Percentiles rank a stretch among this genome's conserved stretches.
Evolutionary conservation across 2,797 vertebrate genomes (phyloP).

Genomic region (Pelobates cultripes): DNA sequence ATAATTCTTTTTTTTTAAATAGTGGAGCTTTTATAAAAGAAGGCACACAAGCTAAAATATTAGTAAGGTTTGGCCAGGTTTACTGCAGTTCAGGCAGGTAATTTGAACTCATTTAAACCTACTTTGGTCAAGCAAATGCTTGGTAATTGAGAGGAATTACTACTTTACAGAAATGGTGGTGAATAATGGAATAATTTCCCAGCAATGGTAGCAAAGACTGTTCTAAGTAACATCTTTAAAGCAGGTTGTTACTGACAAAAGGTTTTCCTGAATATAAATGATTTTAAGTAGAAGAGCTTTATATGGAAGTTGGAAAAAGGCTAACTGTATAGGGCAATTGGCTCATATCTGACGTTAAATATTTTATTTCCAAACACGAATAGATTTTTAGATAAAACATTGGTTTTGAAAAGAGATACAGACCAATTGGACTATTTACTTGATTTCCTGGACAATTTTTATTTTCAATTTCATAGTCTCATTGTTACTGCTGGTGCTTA

Average conservation of each 20-base stretch:
- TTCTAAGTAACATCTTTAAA: background rate
- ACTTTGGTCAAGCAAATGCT: background rate
- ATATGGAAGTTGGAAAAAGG: background rate
- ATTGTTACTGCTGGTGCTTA: background rate
- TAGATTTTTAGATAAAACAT: background rate
- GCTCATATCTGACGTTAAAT: background rate
- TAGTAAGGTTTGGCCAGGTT: too few species aligned
- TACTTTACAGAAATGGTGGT: background rate
- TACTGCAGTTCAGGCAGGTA: too few species aligned
- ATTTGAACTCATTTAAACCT: too few species aligned
- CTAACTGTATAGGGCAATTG: background rate
- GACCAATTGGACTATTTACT: background rate
- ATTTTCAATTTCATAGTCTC: background rate
- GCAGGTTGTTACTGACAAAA: background rate
- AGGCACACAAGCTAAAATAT: too few species aligned
- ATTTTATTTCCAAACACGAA: background rate
- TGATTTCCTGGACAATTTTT: background rate
- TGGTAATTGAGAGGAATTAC: background rate
- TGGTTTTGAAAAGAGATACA: background rate
- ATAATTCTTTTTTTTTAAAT: too few species aligned
- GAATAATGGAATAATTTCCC: background rate
- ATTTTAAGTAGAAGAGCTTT: background rate
- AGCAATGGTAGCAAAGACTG: background rate
- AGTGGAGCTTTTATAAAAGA: too few species aligned
- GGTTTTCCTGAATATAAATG: background rate